These are phyloP conservation scores for Eueides isabella DNA, from an alignment of 1,140 invertebrate species.

Conservation along the genomic window DNA sequence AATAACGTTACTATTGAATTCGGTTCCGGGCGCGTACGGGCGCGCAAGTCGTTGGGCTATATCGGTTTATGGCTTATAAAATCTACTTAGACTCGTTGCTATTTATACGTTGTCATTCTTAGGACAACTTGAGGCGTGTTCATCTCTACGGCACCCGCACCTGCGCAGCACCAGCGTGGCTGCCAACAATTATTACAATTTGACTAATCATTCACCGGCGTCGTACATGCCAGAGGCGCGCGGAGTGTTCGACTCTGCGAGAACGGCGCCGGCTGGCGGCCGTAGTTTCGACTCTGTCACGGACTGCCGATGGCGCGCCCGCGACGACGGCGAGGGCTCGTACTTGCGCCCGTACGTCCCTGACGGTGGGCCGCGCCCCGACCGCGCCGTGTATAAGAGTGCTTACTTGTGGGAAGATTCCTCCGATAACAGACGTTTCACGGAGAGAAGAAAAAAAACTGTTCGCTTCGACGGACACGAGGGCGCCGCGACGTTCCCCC, in stretches of 20 bases:
- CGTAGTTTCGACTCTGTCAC: conserved; percentile 79
- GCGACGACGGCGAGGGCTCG: conserved; percentile 70
- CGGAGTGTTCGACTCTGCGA: conserved; percentile 74
- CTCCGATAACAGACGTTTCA: conserved; percentile 87
- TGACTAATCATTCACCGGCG: conserved; percentile 83
- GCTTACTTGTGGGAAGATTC: conserved; percentile 84
- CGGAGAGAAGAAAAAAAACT: conserved; percentile 94
- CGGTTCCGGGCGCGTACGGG: conserved; percentile 72
- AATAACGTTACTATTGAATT: too few relatives aligned
- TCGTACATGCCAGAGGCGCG: conserved; percentile 82
- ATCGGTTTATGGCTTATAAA: conserved; percentile 38
- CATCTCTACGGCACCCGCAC: conserved; percentile 74
- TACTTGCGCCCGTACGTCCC: conserved; percentile 71
- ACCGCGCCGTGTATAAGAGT: conserved; percentile 79
- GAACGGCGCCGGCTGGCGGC: conserved; percentile 61
- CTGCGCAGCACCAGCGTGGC: conserved; percentile 79
- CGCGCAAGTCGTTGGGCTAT: conserved; percentile 58
- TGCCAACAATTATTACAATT: conserved; percentile 85
- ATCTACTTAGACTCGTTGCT: conserved; percentile 46
- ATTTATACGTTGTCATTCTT: conserved; percentile 75
- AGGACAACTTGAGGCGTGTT: conserved; percentile 82
- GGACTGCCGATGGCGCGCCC: conserved; percentile 74
- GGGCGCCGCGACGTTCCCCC: conserved; percentile 81
- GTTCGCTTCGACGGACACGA: conserved; percentile 92
- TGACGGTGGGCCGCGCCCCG: conserved; percentile 69